Percentiles rank a stretch among this genome's conserved stretches.
phyloP scores from a whole-genome alignment of 2,797 vertebrate genomes.

The Eurystomus glaucurus region DNA sequence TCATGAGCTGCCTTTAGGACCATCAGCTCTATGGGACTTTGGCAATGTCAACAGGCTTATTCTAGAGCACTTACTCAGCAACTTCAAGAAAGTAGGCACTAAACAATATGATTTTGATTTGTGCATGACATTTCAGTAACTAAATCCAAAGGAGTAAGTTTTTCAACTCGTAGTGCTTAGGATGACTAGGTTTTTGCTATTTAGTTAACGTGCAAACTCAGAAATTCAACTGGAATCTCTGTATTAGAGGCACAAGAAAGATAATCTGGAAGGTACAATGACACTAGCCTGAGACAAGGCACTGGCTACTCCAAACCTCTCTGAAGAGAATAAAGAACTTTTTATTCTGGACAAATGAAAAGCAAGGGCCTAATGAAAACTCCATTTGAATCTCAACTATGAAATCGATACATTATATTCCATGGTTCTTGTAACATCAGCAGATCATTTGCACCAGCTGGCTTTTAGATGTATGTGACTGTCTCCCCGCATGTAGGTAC shows the following conservation, averaged over 20 bases:
- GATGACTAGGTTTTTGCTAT: neutral
- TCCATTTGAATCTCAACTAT: neutral
- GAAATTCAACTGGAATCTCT: neutral
- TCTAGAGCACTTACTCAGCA: neutral
- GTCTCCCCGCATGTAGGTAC: rapidly evolving
- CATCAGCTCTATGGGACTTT: neutral
- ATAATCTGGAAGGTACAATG: neutral
- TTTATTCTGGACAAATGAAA: neutral
- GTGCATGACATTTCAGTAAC: neutral
- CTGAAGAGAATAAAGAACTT: neutral
- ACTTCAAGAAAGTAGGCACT: neutral
- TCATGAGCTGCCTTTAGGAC: neutral
- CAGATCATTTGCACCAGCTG: neutral
- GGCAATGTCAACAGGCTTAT: neutral
- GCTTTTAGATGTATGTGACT: neutral
- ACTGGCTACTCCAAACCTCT: neutral
- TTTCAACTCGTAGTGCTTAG: neutral
- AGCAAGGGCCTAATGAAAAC: neutral
- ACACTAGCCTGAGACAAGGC: neutral
- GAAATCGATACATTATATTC: neutral
- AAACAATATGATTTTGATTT: neutral
- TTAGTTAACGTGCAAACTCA: neutral
- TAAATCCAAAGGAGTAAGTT: neutral
- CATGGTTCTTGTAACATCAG: neutral
- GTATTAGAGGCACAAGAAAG: neutral